Base-by-base conservation (phyloP, 2,797 vertebrate genomes). In the Oryzias sinensis region DNA sequence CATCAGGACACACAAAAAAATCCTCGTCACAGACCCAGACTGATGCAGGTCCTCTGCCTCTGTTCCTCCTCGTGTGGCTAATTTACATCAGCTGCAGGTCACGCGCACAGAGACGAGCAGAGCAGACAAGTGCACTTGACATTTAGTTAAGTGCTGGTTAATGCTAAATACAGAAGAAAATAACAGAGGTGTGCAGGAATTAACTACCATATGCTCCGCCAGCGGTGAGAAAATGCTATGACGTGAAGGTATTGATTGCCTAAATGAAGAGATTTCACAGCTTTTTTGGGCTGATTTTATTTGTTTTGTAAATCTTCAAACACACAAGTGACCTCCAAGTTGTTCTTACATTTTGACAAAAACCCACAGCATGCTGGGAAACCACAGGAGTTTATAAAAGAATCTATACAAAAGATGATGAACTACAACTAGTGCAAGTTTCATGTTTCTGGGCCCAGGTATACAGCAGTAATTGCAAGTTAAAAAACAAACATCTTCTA, bases 1-100 rank as follows among this genome's bases (percentile, higher is more conserved):
- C 42, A 29, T 46, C 49, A 79, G 68, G 72, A 14, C 43, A 16
- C 53, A 58, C 62, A 55, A 2, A 49, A 49, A 60, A 62, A 50
- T 43, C 42, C 52, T 56, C 33, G 59, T 69, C 59, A 49, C 48
- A 53, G 53, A 62, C 77, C 70, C 17, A 60, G 24, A 65, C 48
- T 18, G 16, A 49, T 61, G 63, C 44, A 54, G 55, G 63, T 63
- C 42, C 45, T 17, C 6, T 15, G n/a, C 24, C 48, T 14, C 25
- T 14, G 44, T 16, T 50, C 65, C 53, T 55, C 18, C 40, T 54
- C 53, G 40, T 51, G 49, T 24, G 29, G 42, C 13, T 65, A 49
- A 53, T 54, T 50, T 37, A 68, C 57, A 46, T 59, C 47, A 27
- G 56, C n/a, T 54, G 22, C 48, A 46, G 56, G 15, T 45, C 17